These are phyloP conservation scores for Dufourea novaeangliae DNA, from an alignment of 1,140 invertebrate species.

Conservation along the genomic window DNA sequence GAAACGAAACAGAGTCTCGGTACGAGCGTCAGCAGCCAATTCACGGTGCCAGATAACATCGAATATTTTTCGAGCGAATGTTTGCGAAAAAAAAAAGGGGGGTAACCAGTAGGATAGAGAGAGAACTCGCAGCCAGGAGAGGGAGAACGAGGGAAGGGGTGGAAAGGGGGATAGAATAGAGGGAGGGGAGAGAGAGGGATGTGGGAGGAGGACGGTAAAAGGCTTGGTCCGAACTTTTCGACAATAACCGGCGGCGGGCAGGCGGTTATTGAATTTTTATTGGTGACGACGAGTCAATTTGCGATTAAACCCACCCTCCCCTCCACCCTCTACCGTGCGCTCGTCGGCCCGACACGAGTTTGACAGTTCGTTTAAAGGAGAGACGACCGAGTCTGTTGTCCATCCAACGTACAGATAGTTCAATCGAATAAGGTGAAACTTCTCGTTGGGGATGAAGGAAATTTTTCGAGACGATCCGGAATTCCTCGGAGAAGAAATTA, in stretches of 20 bases:
- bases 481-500: neutral
- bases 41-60: slow-evolving; percentile 63
- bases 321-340: slow-evolving; percentile 29
- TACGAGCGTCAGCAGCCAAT: slow-evolving; percentile 62
- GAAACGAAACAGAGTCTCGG: slow-evolving; percentile 43
- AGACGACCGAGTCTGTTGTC: slow-evolving; percentile 13
- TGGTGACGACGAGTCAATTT: slow-evolving; percentile 76
- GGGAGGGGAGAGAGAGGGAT: neutral
- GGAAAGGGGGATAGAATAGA: neutral
- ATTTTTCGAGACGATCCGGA: neutral
- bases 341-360: slow-evolving; percentile 55
- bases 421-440: neutral
- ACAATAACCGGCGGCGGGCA: slow-evolving; percentile 60
- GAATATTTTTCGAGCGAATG: slow-evolving; percentile 63
- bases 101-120: no score
- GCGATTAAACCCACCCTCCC: slow-evolving; percentile 65
- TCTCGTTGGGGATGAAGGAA: neutral
- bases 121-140: neutral
- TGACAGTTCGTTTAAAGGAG: slow-evolving; percentile 70
- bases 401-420: neutral
- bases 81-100: slow-evolving; percentile 33
- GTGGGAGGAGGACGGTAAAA: slow-evolving; percentile 50
- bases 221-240: slow-evolving; percentile 63
- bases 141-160: slow-evolving; percentile 12
- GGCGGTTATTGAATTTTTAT: slow-evolving; percentile 78